phyloP scores from a whole-genome alignment of 2,888 invertebrate species.

The Gisinianus flammeolus region DNA sequence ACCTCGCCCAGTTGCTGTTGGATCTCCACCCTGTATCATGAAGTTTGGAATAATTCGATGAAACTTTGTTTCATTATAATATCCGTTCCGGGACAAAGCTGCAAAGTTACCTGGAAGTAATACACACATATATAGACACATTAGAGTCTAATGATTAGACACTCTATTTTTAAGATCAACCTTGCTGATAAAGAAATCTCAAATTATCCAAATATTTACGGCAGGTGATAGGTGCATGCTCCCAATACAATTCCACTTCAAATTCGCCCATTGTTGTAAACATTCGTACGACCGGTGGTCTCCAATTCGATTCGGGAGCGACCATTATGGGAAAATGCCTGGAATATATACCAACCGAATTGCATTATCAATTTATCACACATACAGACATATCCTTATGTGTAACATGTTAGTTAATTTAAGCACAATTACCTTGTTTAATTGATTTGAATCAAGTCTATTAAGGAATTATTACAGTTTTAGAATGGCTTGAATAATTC shows the following conservation, averaged over 20 bases:
- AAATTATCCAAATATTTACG: conserved; percentile 97
- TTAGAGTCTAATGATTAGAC: too few species aligned
- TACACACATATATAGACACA: too few species aligned
- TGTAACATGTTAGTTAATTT: too few species aligned
- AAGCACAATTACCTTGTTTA: too few species aligned
- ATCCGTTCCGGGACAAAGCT: conserved; percentile 88
- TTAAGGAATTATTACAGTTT: too few species aligned
- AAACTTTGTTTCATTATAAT: conserved; percentile 95
- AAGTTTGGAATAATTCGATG: conserved; percentile 94
- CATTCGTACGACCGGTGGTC: conserved; percentile 79
- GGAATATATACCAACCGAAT: too few species aligned
- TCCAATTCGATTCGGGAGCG: conserved; percentile 88
- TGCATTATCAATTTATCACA: too few species aligned
- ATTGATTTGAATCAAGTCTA: too few species aligned
- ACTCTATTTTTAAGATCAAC: too few species aligned
- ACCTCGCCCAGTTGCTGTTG: conserved; percentile 97
- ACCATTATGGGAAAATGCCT: conserved; percentile 30
- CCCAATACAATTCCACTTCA: conserved; percentile 95
- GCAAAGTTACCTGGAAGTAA: conserved; percentile 69
- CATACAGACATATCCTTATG: too few species aligned
- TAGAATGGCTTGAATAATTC: too few species aligned
- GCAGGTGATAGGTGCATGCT: conserved; percentile 96
- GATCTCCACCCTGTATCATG: conserved; percentile 96
- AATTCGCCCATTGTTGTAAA: conserved; percentile 96
- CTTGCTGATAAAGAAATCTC: too few species aligned